Evolutionary conservation across 2,888 invertebrate species (phyloP), one percentile per base, ranked within the genome.

Genomic region (Clostera curtula): DNA sequence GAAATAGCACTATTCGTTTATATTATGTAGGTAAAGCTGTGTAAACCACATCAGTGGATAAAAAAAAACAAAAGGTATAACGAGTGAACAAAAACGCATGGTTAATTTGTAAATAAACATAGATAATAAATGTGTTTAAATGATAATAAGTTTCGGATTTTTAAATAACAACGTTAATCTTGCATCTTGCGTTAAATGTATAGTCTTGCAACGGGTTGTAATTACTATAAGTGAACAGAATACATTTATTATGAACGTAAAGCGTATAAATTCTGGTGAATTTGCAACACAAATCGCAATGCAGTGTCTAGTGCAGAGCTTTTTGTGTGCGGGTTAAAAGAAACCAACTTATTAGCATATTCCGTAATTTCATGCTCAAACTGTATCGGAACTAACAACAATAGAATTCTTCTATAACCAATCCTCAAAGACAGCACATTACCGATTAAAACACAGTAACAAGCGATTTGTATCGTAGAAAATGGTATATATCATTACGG

Each of bases 221-320:
- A 19, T 27, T 34, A 38, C 38, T 33, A 26, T 25, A 39, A 34
- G 37, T 40, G 41, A 22, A 36, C 36, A 33, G 40, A 38, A 40
- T 28, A 41, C 25, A 29, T 36, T 23, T 22, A 22, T 38, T 25
- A 30, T 26, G 19, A 32, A 40, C 39, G 28, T 40, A 36, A 40
- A 39, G 34, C 39, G 49, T 44, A 56, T 54, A 58, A 56, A 55
- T 56, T 43, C 45, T 51, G 54, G 38, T 57, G 64, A 79, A 82
- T 77, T 80, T 75, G 80, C 82, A 82, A 79, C 65, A 68, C 79
- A 82, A 80, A 82, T 80, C 75, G 75, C 80, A 83, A 74, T 83
- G 83, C 83, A 82, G 83, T 76, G 64, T 69, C 67, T 69, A 72
- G 79, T 82, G 83, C 83, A 80, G 83, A 74, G 76, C 69, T 82